Percentiles rank a stretch among this genome's conserved stretches.
phyloP scores from a whole-genome alignment of 2,888 invertebrate genomes.

The Stegophylla sp. region DNA sequence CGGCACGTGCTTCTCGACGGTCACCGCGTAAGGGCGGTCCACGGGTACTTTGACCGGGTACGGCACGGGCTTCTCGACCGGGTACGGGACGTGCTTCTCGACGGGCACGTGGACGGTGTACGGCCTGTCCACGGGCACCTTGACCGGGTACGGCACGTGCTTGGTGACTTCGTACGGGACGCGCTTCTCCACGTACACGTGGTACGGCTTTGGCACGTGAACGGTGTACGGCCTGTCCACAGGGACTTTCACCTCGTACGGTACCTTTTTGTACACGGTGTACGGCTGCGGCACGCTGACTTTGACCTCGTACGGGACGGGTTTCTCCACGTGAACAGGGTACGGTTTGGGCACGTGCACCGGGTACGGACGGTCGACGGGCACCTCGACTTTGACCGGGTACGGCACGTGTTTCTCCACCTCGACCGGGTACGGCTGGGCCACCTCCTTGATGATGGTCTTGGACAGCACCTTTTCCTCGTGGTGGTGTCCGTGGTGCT shows the following conservation, averaged over 20 bases:
- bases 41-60: slow-evolving; percentile 64
- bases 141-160: slow-evolving; percentile 73
- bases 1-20: slow-evolving; percentile 67
- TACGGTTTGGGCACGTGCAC: slow-evolving; percentile 63
- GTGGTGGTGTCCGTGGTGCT: neutral
- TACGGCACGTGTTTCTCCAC: slow-evolving; percentile 63
- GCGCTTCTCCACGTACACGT: slow-evolving; percentile 73
- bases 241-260: slow-evolving; percentile 74
- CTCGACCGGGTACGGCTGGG: slow-evolving; percentile 62
- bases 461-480: slow-evolving; percentile 57
- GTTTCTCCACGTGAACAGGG: slow-evolving; percentile 62
- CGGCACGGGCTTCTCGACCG: slow-evolving; percentile 68
- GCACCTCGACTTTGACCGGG: slow-evolving; percentile 61
- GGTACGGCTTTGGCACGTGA: slow-evolving; percentile 72
- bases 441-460: slow-evolving; percentile 60
- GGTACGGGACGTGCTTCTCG: slow-evolving; percentile 73
- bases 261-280: slow-evolving; percentile 73
- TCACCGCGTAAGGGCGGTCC: slow-evolving; percentile 67
- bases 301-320: slow-evolving; percentile 66
- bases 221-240: slow-evolving; percentile 63
- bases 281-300: slow-evolving; percentile 78
- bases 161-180: slow-evolving; percentile 79
- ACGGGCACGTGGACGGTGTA: slow-evolving; percentile 79
- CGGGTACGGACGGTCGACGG: slow-evolving; percentile 62
- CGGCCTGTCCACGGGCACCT: slow-evolving; percentile 73